phyloP scores from a whole-genome alignment of 2,888 invertebrate genomes.

The Rhorus exstirpatorius region DNA sequence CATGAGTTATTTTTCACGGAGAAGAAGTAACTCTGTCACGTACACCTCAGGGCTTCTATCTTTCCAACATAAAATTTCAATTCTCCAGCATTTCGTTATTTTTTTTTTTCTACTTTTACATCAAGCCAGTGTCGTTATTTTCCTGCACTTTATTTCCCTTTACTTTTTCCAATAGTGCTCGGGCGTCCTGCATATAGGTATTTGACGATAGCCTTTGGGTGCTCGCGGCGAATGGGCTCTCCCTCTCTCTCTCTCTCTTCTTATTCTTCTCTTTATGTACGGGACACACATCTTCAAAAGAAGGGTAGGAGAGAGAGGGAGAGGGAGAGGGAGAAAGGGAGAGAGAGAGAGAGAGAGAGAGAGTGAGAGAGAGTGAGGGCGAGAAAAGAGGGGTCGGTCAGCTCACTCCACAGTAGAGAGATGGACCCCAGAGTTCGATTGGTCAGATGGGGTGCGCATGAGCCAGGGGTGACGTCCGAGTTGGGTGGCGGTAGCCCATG shows the following conservation, averaged over 20 bases:
- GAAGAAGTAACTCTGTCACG: constrained; percentile 21
- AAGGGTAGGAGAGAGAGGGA: constrained; percentile 51
- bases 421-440: constrained; percentile 86
- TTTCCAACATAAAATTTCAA: constrained; percentile 34
- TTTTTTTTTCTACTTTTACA: constrained; percentile 48
- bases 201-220: constrained; percentile 67
- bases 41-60: background rate
- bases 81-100: constrained; percentile 49
- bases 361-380: constrained; percentile 51
- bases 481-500: constrained; percentile 72
- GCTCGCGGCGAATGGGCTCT: constrained; percentile 60
- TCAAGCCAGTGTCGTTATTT: constrained; percentile 66
- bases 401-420: constrained; percentile 79
- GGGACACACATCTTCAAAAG: constrained; percentile 65
- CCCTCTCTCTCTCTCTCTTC: constrained; percentile 63
- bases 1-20: background rate
- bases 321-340: constrained; percentile 46
- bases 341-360: constrained; percentile 46
- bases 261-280: constrained; percentile 69
- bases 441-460: constrained; percentile 86
- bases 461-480: constrained; percentile 78
- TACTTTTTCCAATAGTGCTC: constrained; percentile 70
- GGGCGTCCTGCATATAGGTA: constrained; percentile 64
- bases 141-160: constrained; percentile 69
- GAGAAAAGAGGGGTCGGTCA: constrained; percentile 84